Evolutionary conservation across 1,140 invertebrate species (phyloP).

Genomic region (Atta cephalotes): DNA sequence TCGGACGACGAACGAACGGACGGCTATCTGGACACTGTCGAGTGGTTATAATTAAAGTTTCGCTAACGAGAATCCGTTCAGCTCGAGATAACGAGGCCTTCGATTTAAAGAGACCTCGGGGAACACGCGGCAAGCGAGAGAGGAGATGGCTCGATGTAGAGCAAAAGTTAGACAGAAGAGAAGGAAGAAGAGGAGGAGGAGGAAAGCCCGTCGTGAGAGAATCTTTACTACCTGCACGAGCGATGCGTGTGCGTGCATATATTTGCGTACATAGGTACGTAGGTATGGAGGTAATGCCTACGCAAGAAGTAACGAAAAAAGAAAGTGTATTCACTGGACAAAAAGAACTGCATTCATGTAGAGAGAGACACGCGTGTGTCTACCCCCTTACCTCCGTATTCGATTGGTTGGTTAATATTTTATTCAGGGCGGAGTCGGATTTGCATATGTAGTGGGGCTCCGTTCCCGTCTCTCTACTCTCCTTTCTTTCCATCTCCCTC

Average conservation of each 20-base stretch:
- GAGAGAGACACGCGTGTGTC: constrained; percentile 69
- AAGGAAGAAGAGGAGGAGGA: not conserved
- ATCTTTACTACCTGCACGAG: constrained; percentile 49
- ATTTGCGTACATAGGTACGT: constrained; percentile 30
- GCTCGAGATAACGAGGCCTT: constrained; percentile 76
- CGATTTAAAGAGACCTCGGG: constrained; percentile 75
- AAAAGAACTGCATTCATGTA: constrained; percentile 41
- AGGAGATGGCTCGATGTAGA: constrained; percentile 26
- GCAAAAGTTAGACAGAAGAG: constrained; percentile 10
- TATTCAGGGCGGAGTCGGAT: constrained; percentile 80
- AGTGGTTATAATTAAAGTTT: constrained; percentile 78
- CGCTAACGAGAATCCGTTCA: constrained; percentile 78
- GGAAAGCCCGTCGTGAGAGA: constrained; percentile 12
- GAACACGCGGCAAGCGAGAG: constrained; percentile 32
- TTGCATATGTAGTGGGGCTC: constrained; percentile 77
- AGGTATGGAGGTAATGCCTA: constrained; percentile 34
- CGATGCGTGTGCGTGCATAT: constrained; percentile 52
- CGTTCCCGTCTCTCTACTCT: constrained; percentile 14
- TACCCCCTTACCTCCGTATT: constrained; percentile 60
- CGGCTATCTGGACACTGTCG: constrained; percentile 67
- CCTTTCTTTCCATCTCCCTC: constrained; percentile 17
- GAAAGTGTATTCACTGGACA: constrained; percentile 39
- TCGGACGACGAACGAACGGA: constrained; percentile 34
- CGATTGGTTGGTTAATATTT: constrained; percentile 80
- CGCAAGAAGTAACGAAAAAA: constrained; percentile 58